Percentiles rank a stretch among this genome's conserved stretches.
These are phyloP conservation scores for Hipposideros larvatus DNA, from an alignment of 2,797 vertebrate genomes.

Conservation along the genomic window DNA sequence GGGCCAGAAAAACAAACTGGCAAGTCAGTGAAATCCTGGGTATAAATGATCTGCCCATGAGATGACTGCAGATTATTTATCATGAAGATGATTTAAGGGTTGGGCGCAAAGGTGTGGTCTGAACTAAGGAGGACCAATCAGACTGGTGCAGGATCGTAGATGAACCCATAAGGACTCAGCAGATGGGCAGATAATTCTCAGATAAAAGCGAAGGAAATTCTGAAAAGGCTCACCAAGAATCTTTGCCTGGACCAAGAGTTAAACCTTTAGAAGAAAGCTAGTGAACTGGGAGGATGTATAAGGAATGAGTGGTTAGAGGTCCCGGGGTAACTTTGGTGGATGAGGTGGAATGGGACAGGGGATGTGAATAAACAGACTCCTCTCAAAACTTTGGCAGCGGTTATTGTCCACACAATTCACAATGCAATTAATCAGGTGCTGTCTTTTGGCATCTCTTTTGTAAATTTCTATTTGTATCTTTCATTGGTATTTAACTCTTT, in stretches of 20 bases:
- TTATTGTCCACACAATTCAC: background rate
- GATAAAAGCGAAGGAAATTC: background rate
- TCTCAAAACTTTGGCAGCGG: background rate
- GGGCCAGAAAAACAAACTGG: background rate
- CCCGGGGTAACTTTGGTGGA: background rate
- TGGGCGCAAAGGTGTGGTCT: background rate
- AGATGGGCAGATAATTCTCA: background rate
- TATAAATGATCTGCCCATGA: background rate
- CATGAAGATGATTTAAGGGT: background rate
- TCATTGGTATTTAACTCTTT: background rate
- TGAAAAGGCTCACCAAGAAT: background rate
- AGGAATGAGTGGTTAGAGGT: no score
- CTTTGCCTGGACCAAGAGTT: background rate
- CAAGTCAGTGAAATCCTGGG: background rate
- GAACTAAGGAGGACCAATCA: background rate
- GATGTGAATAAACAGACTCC: background rate
- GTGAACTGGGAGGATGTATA: background rate
- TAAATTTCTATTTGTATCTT: background rate
- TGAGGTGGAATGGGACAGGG: background rate
- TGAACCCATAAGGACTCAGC: background rate
- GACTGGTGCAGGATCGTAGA: background rate
- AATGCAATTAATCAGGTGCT: background rate
- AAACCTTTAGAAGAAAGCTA: background rate
- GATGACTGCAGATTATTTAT: background rate
- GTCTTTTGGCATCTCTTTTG: background rate